These are phyloP conservation scores for Andrena bucephala DNA, from an alignment of 2,888 invertebrate species.

Conservation along the genomic window DNA sequence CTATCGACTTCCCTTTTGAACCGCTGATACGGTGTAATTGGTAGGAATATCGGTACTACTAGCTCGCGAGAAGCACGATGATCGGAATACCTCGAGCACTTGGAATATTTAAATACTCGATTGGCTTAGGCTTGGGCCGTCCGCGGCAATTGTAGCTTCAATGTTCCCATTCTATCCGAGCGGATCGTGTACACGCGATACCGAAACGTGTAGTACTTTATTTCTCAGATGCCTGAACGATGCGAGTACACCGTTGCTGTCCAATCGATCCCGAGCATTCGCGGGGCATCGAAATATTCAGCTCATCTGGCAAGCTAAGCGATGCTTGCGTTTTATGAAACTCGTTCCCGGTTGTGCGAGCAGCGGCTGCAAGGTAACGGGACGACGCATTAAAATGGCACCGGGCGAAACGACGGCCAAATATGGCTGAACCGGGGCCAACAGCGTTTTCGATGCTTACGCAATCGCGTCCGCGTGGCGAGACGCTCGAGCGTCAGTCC, in stretches of 20 bases:
- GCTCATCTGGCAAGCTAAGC: not conserved
- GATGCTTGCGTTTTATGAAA: not conserved
- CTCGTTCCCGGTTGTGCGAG: not conserved
- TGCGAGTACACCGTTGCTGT: no score
- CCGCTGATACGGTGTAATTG: not conserved
- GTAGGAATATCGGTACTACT: not conserved
- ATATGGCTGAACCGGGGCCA: conserved; percentile 51
- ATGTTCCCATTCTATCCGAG: not conserved
- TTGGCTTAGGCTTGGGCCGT: not conserved
- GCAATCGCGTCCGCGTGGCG: conserved; percentile 34
- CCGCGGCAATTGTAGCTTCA: not conserved
- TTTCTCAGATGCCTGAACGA: no score
- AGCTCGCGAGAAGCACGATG: not conserved
- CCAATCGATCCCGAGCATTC: no score
- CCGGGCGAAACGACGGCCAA: conserved; percentile 38
- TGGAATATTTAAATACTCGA: not conserved
- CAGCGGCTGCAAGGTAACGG: conserved; percentile 48
- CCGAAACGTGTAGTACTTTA: no score
- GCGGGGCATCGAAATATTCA: not conserved
- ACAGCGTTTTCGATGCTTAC: conserved; percentile 52
- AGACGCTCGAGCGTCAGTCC: conserved; percentile 22
- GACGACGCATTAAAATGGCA: conserved; percentile 27
- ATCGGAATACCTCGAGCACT: not conserved
- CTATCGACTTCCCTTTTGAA: not conserved
- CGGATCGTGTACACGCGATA: not conserved